phyloP scores from a whole-genome alignment of 2,797 vertebrate species.

The Tamandua tetradactyla region DNA sequence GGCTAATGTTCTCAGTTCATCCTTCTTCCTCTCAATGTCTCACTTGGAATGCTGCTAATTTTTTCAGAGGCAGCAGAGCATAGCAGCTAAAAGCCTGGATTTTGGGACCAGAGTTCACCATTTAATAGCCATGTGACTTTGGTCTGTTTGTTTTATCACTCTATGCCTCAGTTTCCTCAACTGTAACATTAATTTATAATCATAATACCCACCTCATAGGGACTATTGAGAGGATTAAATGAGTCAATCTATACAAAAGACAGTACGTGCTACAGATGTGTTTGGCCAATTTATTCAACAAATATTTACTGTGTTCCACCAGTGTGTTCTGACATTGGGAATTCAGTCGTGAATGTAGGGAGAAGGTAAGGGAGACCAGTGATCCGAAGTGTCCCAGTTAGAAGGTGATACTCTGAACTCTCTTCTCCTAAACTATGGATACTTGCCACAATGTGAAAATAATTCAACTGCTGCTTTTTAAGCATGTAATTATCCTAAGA shows the following conservation, averaged over 20 bases:
- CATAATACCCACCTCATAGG: neutral
- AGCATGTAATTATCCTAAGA: conserved; percentile 45
- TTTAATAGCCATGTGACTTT: neutral
- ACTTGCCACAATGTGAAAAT: conserved; percentile 32
- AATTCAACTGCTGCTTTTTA: conserved; percentile 35
- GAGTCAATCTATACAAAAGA: neutral
- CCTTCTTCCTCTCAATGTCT: neutral
- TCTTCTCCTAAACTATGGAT: neutral
- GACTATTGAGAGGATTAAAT: neutral
- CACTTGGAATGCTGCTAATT: neutral
- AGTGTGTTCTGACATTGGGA: neutral
- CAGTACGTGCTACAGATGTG: neutral
- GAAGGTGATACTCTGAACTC: conserved; percentile 15
- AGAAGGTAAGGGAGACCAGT: neutral
- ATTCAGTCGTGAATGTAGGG: neutral
- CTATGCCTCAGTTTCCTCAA: too few species aligned
- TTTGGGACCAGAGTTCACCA: neutral
- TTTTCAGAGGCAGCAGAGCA: neutral
- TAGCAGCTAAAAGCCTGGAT: neutral
- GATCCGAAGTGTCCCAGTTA: neutral
- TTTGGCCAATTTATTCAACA: neutral
- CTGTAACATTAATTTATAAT: neutral
- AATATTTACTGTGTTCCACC: neutral
- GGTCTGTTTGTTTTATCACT: neutral
- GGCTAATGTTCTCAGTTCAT: neutral